Percentiles rank a stretch among this genome's conserved stretches.
phyloP scores from a whole-genome alignment of 2,113 vertebrate species.

The Machaerirhynchus nigripectus region DNA sequence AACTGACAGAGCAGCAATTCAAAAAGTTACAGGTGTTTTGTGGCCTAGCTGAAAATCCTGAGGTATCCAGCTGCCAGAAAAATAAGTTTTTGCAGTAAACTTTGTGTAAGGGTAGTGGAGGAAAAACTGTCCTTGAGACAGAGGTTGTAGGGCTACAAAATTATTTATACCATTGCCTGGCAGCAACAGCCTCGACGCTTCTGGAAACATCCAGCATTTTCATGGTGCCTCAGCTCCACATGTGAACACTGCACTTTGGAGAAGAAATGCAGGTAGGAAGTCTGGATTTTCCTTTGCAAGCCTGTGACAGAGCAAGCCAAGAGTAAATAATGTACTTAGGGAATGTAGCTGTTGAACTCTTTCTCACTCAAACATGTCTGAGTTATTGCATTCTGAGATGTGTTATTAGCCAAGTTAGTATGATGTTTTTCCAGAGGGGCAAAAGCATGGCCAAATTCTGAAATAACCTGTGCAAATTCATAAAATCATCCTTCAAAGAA shows the following conservation, averaged over 20 bases:
- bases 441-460: background rate
- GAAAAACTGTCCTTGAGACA: background rate
- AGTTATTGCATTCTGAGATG: background rate
- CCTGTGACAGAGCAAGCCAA: background rate
- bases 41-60: background rate
- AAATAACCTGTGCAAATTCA: background rate
- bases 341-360: background rate
- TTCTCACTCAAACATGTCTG: background rate
- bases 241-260: background rate
- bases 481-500: background rate
- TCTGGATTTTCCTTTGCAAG: background rate
- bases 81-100: background rate
- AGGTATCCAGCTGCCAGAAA: background rate
- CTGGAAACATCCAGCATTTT: background rate
- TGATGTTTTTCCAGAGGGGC: background rate
- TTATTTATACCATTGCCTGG: background rate
- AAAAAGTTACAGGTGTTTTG: background rate
- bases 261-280: background rate
- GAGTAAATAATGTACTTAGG: background rate
- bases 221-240: rapidly evolving
- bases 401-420: background rate
- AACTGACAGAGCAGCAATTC: background rate
- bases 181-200: background rate
- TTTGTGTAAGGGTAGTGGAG: background rate
- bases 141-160: background rate